phyloP scores from a whole-genome alignment of 2,888 invertebrate species.

The Diadegma fenestrale region DNA sequence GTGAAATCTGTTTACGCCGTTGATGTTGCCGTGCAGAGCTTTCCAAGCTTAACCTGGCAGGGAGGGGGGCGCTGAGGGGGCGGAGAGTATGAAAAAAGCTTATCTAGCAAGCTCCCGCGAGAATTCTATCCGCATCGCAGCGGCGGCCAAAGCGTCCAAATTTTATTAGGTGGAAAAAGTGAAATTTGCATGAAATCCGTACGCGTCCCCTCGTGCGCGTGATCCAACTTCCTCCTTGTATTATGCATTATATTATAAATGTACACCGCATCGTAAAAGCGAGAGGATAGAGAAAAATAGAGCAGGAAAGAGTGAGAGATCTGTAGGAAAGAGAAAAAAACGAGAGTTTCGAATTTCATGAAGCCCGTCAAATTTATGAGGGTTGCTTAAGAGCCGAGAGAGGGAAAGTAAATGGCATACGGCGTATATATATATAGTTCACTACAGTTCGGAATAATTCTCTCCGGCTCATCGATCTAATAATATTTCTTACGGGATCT shows the following conservation, averaged over 20 bases:
- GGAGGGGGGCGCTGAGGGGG: conserved; percentile 3
- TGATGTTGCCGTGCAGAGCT: conserved; percentile 54
- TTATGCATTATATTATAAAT: conserved; percentile 65
- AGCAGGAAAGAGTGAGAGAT: conserved; percentile 20
- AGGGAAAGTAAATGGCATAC: conserved; percentile 17
- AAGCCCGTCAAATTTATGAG: conserved; percentile 64
- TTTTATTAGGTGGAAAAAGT: conserved; percentile 79
- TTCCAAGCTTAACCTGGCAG: conserved; percentile 23
- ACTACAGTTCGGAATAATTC: conserved; percentile 56
- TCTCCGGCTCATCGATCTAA: conserved; percentile 64
- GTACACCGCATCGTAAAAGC: conserved; percentile 37
- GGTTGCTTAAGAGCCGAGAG: conserved; percentile 32
- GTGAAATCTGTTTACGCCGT: conserved; percentile 79
- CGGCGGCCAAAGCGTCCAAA: conserved; percentile 61
- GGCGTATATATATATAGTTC: neutral
- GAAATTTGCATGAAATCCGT: conserved; percentile 80
- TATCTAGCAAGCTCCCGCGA: conserved; percentile 51
- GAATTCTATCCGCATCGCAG: conserved; percentile 47
- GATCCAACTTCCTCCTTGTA: conserved; percentile 58
- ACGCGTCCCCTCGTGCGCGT: conserved; percentile 62
- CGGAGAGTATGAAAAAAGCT: conserved; percentile 14
- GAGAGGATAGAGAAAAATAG: neutral
- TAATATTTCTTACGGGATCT: conserved; percentile 59
- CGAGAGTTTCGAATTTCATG: conserved; percentile 62
- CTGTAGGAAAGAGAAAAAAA: conserved; percentile 11